Evolutionary conservation across 2,797 vertebrate genomes (phyloP), one percentile per base, ranked within the genome.

Genomic region (Rhyacichthys aspro): DNA sequence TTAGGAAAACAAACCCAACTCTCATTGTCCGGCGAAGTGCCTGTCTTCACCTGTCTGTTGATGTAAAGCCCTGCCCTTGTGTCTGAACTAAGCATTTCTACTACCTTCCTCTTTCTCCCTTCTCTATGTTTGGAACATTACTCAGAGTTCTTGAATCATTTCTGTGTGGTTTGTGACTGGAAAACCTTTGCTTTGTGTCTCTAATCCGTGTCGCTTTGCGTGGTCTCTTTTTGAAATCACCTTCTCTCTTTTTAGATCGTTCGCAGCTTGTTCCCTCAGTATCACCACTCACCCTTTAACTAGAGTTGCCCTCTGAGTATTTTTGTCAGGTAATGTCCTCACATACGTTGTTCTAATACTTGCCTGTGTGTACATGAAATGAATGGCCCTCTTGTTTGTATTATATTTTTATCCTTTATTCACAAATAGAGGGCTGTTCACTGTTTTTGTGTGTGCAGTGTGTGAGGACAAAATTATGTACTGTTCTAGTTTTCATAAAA

Each of bases 1-100:
- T 70, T 55, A 74, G 57, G 67, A 84, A 28, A 86, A 77, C 44
- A 19, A 72, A 62, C 69, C 49, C 43, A 34, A 78, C 68, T 67
- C 59, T 85, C 74, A 60, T 69, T 52, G 41, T 73, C 69, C 47
- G 83, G 76, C 67, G 90, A 95, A 95, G 95, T 96, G 94, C 94
- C 95, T 95, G 88, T 89, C 63, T 85, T 58, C 68, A 78, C 72
- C 66, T 60, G 77, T 75, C 70, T 90, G 86, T 89, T 86, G 86
- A 86, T 92, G 92, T 93, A 88, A 93, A 94, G 91, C 92, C 93
- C 94, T 90, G 93, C 90, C 85, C 86, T 68, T 46, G 38, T 76
- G 70, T 87, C 66, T 76, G 61, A 59, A 53, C 67, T 63, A 47
- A 55, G 76, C 36, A 59, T 60, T 33, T 53, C 66, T 39, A 70